A percentile compares a stretch with the other conserved stretches of the same genome.
Conservation (phyloP, 2,888 invertebrate species). For the Athalia circularis region DNA sequence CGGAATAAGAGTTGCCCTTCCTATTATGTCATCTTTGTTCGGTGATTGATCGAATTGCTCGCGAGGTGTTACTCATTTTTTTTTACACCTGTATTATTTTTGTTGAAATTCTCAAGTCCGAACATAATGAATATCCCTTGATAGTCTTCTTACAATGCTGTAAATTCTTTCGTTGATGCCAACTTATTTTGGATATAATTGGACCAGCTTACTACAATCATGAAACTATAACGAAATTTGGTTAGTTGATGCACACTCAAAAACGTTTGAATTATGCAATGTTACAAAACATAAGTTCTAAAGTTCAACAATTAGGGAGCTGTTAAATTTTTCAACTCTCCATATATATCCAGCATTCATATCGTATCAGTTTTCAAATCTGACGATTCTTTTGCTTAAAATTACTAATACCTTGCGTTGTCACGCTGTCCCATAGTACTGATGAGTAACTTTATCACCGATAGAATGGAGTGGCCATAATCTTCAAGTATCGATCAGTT, state of each 20-base stretch:
- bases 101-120: conserved; percentile 6
- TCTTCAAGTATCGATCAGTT: conserved; percentile 15
- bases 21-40: neutral
- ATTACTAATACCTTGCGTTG: neutral
- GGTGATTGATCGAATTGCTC: neutral
- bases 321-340: conserved; percentile 12
- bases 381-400: neutral
- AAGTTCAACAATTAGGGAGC: neutral
- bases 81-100: neutral
- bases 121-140: neutral
- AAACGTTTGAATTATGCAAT: neutral
- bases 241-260: neutral
- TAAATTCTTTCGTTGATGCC: no score
- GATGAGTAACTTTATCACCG: conserved; percentile 25
- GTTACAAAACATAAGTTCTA: neutral
- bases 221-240: neutral
- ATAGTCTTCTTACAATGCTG: conserved; percentile 30
- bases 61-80: neutral
- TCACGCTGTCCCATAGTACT: conserved; percentile 21
- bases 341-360: neutral
- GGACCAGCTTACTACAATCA: neutral
- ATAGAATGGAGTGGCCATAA: conserved; percentile 17
- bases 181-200: neutral
- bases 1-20: neutral
- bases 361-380: neutral